phyloP scores from a whole-genome alignment of 2,888 invertebrate species.

The Erebia palarica region DNA sequence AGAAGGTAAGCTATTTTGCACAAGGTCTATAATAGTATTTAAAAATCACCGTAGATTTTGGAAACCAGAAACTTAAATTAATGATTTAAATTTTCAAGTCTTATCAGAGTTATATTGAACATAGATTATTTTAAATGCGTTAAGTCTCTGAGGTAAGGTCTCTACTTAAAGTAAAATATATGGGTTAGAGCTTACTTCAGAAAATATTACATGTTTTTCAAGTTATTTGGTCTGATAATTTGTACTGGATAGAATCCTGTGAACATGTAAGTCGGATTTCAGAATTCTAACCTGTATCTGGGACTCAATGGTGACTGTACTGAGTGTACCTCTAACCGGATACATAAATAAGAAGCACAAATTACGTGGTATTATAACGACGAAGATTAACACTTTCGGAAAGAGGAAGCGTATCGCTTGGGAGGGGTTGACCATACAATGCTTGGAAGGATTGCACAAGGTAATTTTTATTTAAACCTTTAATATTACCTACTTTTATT shows the following conservation, averaged over 20 bases:
- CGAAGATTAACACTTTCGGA: slow-evolving; percentile 77
- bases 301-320: slow-evolving; percentile 94
- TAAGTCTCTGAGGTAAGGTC: too few species aligned
- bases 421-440: slow-evolving; percentile 91
- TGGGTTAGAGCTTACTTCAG: too few species aligned
- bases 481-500: too few species aligned
- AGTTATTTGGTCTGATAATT: too few species aligned
- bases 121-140: too few species aligned
- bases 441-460: slow-evolving; percentile 94
- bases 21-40: too few species aligned
- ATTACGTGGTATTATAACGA: slow-evolving; percentile 80
- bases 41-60: too few species aligned
- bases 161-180: too few species aligned
- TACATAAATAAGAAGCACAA: slow-evolving; percentile 67
- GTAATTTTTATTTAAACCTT: slow-evolving; percentile 56
- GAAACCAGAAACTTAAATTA: too few species aligned
- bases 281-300: slow-evolving; percentile 94
- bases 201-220: too few species aligned
- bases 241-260: neutral
- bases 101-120: too few species aligned
- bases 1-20: slow-evolving; percentile 70
- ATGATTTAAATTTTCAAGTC: too few species aligned
- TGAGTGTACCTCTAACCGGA: slow-evolving; percentile 89
- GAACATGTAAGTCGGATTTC: slow-evolving; percentile 35
- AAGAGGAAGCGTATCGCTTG: slow-evolving; percentile 73